Evolutionary conservation across 2,113 vertebrate species (phyloP).

Genomic region (Brachirus orientalis): DNA sequence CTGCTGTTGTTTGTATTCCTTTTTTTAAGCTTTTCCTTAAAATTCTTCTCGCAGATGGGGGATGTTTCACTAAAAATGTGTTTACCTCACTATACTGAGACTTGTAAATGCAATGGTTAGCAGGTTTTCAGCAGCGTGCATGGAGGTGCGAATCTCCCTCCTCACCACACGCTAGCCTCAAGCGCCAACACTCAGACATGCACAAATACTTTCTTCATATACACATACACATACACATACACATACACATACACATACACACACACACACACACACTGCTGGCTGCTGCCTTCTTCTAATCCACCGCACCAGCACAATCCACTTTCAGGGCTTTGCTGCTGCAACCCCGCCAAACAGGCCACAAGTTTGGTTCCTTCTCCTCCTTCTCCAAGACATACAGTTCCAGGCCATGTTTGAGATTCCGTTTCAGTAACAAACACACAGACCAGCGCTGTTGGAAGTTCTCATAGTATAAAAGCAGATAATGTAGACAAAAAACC

Average conservation of each 20-base stretch:
- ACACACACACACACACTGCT: slow-evolving; percentile 37
- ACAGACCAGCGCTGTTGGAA: slow-evolving; percentile 61
- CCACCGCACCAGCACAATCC: slow-evolving; percentile 74
- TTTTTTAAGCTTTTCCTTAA: slow-evolving; percentile 50
- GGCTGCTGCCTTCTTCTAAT: slow-evolving; percentile 69
- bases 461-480: slow-evolving; percentile 66
- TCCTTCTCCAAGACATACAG: slow-evolving; percentile 61
- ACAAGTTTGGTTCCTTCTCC: slow-evolving; percentile 61
- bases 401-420: slow-evolving; percentile 66
- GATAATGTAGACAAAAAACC: slow-evolving; percentile 65
- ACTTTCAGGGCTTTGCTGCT: slow-evolving; percentile 66
- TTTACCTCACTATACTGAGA: slow-evolving; percentile 73
- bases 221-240: slow-evolving; percentile 37
- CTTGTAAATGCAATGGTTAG: slow-evolving; percentile 79
- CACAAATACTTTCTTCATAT: slow-evolving; percentile 40
- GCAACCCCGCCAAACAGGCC: slow-evolving; percentile 67
- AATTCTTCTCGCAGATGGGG: slow-evolving; percentile 8
- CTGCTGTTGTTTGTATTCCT: slow-evolving; percentile 23
- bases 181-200: slow-evolving; percentile 63
- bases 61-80: slow-evolving; percentile 62
- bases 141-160: slow-evolving; percentile 74
- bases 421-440: slow-evolving; percentile 59
- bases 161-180: slow-evolving; percentile 67
- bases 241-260: slow-evolving; percentile 35
- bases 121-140: slow-evolving; percentile 74